Evolutionary conservation across 2,113 vertebrate species (phyloP), one percentile per base, ranked within the genome.

Genomic region (Octodon degus): DNA sequence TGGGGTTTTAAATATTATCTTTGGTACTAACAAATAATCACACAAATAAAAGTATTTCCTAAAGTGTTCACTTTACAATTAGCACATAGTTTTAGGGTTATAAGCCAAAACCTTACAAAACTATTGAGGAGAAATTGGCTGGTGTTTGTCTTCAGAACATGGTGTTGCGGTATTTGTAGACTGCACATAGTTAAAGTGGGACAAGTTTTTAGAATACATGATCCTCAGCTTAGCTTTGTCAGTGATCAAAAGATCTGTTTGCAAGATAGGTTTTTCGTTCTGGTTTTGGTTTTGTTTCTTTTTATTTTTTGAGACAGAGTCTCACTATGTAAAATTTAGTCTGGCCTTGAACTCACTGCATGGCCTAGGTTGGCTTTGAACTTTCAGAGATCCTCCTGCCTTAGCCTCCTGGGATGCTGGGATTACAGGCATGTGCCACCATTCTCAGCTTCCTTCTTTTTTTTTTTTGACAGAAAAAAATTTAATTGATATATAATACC

Each of bases 391-490:
- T 50, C 25, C 74, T 77, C 43, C 25, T 79, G 74, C 40, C 6
- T 47, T 47, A 47, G 40, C 74, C 40, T 77, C 24, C 5, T 47
- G 27, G 25, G 27, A 6, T 47, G 7, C 74, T 50, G 43, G 40
- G 74, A 77, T 77, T 77, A 77, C 43, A 16, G 43, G 43, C 25
- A n/a, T 37, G 14, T 30, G 74, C 74, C 74, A 77, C 13, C 40
- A 77, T 77, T 4, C 13, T 22, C 22, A 6, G 13, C 34, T 82
- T 22, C 9, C 50, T 34, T 19, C 14, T 30, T 16, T 74, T 93
- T 74, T 93, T 74, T 93, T 95, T 82, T 70, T 89, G 70, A 81
- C 63, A 82, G 83, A 91, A 93, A 63, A 80, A 27, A 60, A 89
- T 37, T 58, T 93, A 30, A 80, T 87, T 93, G 27, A 96, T 95